Base-by-base conservation (phyloP, 2,113 vertebrate genomes). In the Girardinichthys multiradiatus region DNA sequence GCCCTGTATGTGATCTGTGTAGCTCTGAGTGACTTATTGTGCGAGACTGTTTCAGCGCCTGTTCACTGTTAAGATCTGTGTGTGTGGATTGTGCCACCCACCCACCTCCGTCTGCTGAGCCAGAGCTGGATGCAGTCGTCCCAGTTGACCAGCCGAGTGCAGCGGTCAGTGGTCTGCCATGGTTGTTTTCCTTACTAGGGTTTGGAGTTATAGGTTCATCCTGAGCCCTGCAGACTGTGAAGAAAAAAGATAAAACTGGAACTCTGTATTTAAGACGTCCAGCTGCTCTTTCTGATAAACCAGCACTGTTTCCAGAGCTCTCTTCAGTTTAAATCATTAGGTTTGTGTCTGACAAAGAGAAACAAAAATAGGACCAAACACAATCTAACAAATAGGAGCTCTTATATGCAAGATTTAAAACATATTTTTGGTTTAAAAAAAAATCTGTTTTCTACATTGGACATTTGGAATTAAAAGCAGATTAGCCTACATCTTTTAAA, bases 61-160 rank as follows among this genome's bases (percentile, higher is more conserved):
- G 57, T 65, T 54, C 45, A 4, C 72, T 3, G 70, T 68, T 77
- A 27, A 31, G 72, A 64, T 81, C 72, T 48, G 76, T 26, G 31
- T 64, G 63, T 57, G 64, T 73, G 59, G 57, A 74, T 71, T 48
- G 82, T 48, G 76, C 74, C 80, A 28, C 85, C 85, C 83, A 82
- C 78, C 85, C 83, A 83, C 79, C 31, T 81, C 76, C 81, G 80
- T 79, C 79, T 86, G 81, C 35, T 15, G 2, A 62, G 71, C 59
- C 35, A n/a, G 35, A 59, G 72, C 59, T 33, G 60, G 39, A 72
- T 64, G 57, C 27, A 28, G 27, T 28, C 28, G 4, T 48, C 60
- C 12, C 27, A 13, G 39, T 12, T 30, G 74, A 54, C 27, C 17
- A 54, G 72, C 12, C 57, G 73, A 42, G 57, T 4, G 4, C 70